Evolutionary conservation across 2,888 invertebrate genomes (phyloP).

Genomic region (Caenorhabditis doughertyi): DNA sequence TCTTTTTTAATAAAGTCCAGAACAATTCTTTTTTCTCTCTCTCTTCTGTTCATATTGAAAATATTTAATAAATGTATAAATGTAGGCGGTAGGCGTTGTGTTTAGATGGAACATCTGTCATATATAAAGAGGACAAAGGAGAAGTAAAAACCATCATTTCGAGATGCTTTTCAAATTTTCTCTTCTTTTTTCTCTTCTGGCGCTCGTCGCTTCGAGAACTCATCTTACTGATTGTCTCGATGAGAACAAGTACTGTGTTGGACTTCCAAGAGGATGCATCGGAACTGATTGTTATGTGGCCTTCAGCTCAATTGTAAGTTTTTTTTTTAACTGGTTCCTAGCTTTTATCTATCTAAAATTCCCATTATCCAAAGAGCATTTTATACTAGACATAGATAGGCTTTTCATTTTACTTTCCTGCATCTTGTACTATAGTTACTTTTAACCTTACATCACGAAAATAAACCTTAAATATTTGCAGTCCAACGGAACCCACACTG

Average conservation of each 20-base stretch:
- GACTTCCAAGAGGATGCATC: constrained; percentile 51
- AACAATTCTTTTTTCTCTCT: neutral
- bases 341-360: no score
- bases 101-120: neutral
- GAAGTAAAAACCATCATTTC: constrained; percentile 8
- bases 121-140: neutral
- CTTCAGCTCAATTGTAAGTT: constrained; percentile 48
- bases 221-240: constrained; percentile 52
- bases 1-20: constrained; percentile 26
- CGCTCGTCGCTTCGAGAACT: constrained; percentile 23
- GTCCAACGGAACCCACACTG: constrained; percentile 57
- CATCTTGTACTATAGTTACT: no score
- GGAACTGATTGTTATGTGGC: constrained; percentile 39
- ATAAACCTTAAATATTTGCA: constrained; percentile 5
- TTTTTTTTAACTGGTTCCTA: neutral
- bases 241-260: constrained; percentile 55
- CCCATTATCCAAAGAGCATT: no score
- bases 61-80: constrained; percentile 5
- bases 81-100: constrained; percentile 31
- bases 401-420: no score
- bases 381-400: no score
- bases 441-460: no score
- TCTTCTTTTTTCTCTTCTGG: constrained; percentile 15
- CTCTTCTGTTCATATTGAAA: neutral
- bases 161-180: constrained; percentile 42